Evolutionary conservation across 2,797 vertebrate genomes (phyloP).

Genomic region (Enteromius mattozi): DNA sequence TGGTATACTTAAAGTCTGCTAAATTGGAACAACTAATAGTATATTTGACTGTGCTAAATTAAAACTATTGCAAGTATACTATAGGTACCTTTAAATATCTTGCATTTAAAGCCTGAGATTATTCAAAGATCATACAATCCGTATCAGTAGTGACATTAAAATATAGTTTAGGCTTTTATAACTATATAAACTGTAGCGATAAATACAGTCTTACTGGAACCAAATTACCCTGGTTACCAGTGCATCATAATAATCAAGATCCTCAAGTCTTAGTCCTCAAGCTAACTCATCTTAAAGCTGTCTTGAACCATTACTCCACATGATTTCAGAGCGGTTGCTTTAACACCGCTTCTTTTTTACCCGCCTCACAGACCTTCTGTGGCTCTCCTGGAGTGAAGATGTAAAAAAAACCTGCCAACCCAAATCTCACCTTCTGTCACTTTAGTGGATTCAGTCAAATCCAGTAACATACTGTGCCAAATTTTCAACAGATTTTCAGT

Average conservation of each 20-base stretch:
- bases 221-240: conserved; percentile 3
- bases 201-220: background rate
- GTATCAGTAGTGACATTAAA: background rate
- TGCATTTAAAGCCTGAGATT: background rate
- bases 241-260: background rate
- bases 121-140: background rate
- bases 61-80: background rate
- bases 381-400: conserved; percentile 3
- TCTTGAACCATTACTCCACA: background rate
- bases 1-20: background rate
- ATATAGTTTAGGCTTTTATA: background rate
- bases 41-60: background rate
- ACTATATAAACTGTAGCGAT: background rate
- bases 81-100: background rate
- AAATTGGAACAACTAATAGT: background rate
- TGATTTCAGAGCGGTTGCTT: background rate
- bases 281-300: background rate
- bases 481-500: background rate
- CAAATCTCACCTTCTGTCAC: conserved; percentile 7
- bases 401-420: background rate
- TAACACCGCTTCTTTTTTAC: background rate
- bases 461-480: background rate
- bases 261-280: background rate
- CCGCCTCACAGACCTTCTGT: background rate
- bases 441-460: conserved; percentile 29